phyloP scores from a whole-genome alignment of 2,113 vertebrate species.

The Lynx canadensis region DNA sequence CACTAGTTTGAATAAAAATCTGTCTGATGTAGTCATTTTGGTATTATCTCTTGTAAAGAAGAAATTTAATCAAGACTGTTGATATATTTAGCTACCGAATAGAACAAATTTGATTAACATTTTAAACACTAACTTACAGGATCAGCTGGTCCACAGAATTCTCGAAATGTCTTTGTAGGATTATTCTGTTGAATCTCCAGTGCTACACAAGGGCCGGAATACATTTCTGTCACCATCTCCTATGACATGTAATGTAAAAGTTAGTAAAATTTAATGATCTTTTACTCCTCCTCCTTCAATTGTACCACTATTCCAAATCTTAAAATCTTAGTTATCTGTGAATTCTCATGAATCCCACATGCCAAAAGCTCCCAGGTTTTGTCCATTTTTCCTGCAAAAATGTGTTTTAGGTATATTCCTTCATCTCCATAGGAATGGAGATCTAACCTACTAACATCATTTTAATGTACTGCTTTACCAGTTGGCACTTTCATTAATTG shows the following conservation, averaged over 20 bases:
- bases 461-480: not conserved
- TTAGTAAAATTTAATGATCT: not conserved
- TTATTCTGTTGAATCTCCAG: constrained; percentile 91
- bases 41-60: not conserved
- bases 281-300: not conserved
- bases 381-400: not conserved
- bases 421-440: not conserved
- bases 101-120: not conserved
- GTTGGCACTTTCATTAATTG: not conserved
- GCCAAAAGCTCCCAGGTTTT: not conserved
- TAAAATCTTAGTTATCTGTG: not conserved
- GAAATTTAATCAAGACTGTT: not conserved
- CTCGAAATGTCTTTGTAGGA: constrained; percentile 90
- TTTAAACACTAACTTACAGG: constrained; percentile 91
- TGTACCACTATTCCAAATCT: not conserved
- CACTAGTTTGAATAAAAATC: not conserved
- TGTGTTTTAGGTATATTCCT: not conserved
- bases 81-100: not conserved
- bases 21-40: constrained; percentile 2
- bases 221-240: constrained; percentile 95
- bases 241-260: constrained; percentile 66
- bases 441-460: not conserved
- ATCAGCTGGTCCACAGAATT: constrained; percentile 95
- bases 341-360: not conserved
- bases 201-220: constrained; percentile 93